Evolutionary conservation across 2,797 vertebrate genomes (phyloP).

Genomic region (Esox masquinongy): DNA sequence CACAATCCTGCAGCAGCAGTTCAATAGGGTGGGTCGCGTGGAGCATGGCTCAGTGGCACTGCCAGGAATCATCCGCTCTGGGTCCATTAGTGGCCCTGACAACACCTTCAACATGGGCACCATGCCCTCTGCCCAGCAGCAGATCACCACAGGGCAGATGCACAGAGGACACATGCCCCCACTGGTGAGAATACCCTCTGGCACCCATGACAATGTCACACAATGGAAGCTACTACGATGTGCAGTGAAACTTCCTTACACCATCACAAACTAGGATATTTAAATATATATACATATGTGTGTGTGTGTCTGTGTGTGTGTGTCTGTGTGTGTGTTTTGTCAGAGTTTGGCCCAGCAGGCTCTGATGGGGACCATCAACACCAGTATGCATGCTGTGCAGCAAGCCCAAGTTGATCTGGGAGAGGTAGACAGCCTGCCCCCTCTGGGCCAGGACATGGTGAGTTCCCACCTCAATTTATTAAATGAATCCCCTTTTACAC

Average conservation of each 20-base stretch:
- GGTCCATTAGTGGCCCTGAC: constrained; percentile 89
- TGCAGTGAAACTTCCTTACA: neutral
- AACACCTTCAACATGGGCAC: constrained; percentile 92
- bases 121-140: constrained; percentile 95
- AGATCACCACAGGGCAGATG: constrained; percentile 94
- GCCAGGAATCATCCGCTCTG: constrained; percentile 93
- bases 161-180: constrained; percentile 98
- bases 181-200: constrained; percentile 77
- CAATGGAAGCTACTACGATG: constrained; percentile 9
- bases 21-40: constrained; percentile 90
- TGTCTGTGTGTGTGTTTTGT: constrained; percentile 11
- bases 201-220: neutral
- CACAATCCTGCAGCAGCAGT: constrained; percentile 97
- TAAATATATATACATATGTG: too few species aligned
- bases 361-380: constrained; percentile 97
- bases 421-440: constrained; percentile 90
- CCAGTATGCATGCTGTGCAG: constrained; percentile 96
- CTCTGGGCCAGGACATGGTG: constrained; percentile 98
- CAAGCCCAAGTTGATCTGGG: constrained; percentile 91
- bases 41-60: constrained; percentile 93
- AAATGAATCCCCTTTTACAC: neutral
- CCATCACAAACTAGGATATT: neutral
- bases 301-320: too few species aligned
- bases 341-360: constrained; percentile 97
- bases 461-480: constrained; percentile 42